A percentile compares a stretch with the other conserved stretches of the same genome.
Evolutionary conservation across 1,140 invertebrate species (phyloP).

Genomic region (Psilanteris sp.): DNA sequence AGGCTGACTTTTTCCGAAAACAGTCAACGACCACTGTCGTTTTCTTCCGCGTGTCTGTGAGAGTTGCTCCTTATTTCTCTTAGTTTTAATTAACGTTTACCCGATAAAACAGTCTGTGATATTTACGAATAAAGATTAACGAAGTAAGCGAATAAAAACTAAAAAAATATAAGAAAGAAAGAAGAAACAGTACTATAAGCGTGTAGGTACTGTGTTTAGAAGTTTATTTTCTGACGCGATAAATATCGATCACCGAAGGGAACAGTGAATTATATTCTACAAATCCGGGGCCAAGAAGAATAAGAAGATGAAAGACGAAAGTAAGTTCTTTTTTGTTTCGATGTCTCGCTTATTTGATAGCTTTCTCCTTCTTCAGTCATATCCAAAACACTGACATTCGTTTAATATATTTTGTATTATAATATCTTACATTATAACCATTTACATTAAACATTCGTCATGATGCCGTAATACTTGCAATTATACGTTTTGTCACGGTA

Average conservation of each 20-base stretch:
- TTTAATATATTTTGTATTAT: too few relatives aligned
- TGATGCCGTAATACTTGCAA: too few relatives aligned
- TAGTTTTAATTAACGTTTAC: conserved; percentile 47
- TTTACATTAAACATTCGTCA: too few relatives aligned
- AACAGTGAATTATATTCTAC: conserved; percentile 37
- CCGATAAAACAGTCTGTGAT: conserved; percentile 75
- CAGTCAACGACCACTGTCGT: conserved; percentile 47
- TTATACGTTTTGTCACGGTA: too few relatives aligned
- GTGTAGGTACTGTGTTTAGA: conserved; percentile 26
- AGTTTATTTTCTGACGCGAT: conserved; percentile 25
- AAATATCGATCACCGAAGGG: conserved; percentile 8
- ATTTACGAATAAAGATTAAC: conserved; percentile 73
- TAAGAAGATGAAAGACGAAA: conserved; percentile 56
- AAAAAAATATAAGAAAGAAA: neutral
- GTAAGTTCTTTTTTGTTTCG: conserved; percentile 25
- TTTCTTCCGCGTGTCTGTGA: conserved; percentile 27
- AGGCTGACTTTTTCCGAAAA: conserved; percentile 18
- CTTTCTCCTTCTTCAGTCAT: neutral
- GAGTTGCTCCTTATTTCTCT: conserved; percentile 15
- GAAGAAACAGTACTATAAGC: conserved; percentile 43
- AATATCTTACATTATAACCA: too few relatives aligned
- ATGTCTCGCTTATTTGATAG: neutral
- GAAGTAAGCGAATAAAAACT: neutral
- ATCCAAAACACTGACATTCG: too few relatives aligned
- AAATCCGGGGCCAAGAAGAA: conserved; percentile 36